Percentiles rank a stretch among this genome's conserved stretches.
phyloP scores from a whole-genome alignment of 2,888 invertebrate species.

The Phymatocera aterrima region DNA sequence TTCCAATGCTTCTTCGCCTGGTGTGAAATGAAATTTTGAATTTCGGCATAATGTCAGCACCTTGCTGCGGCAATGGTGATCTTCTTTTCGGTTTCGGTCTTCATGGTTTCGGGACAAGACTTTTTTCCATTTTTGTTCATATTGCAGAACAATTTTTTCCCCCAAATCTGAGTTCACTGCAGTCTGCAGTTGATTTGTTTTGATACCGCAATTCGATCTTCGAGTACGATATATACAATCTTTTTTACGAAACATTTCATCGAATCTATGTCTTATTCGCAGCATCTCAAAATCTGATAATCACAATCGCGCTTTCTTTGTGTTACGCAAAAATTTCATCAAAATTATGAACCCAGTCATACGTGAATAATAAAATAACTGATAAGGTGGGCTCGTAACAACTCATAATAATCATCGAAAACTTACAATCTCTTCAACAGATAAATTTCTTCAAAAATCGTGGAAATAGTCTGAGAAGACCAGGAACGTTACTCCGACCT shows the following conservation, averaged over 20 bases:
- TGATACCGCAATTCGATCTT: background rate
- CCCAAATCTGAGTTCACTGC: background rate
- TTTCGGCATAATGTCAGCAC: background rate
- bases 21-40: too few relatives aligned
- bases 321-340: background rate
- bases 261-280: background rate
- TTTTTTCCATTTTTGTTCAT: background rate
- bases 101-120: slow-evolving; percentile 2
- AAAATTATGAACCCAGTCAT: background rate
- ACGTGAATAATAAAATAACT: background rate
- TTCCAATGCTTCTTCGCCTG: slow-evolving; percentile 7
- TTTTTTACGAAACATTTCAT: slow-evolving; percentile 1
- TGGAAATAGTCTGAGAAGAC: slow-evolving; percentile 52
- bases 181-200: background rate
- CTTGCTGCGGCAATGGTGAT: background rate
- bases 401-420: background rate
- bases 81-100: slow-evolving; percentile 25
- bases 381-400: background rate
- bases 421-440: slow-evolving; percentile 62
- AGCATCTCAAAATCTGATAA: background rate
- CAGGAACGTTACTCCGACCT: slow-evolving; percentile 56
- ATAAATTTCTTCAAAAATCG: slow-evolving; percentile 61
- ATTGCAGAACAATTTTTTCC: background rate
- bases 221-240: background rate
- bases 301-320: slow-evolving; percentile 22